Evolutionary conservation across 2,113 vertebrate species (phyloP).

Genomic region (Murina feae): DNA sequence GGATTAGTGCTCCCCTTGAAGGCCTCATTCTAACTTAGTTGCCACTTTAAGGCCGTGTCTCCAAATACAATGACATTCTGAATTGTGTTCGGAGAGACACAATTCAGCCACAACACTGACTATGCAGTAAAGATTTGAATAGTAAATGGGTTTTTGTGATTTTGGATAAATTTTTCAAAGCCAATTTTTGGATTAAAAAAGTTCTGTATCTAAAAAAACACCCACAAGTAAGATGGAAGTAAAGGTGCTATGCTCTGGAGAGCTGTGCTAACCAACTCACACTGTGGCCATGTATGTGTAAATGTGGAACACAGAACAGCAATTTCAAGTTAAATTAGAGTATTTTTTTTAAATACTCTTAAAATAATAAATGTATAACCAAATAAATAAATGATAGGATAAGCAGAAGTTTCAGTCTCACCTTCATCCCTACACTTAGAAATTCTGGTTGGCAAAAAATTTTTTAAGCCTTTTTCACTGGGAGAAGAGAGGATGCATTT

Average conservation of each 20-base stretch:
- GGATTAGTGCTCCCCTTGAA: neutral
- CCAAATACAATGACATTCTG: neutral
- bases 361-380: neutral
- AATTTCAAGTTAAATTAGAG: neutral
- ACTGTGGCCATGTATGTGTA: neutral
- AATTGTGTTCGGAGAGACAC: neutral
- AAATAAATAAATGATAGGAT: conserved; percentile 14
- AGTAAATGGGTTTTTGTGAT: neutral
- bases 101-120: neutral
- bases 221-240: neutral
- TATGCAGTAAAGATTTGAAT: neutral
- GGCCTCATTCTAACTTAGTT: neutral
- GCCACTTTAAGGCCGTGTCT: neutral
- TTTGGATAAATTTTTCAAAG: neutral
- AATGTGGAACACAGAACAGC: neutral
- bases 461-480: neutral
- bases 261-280: neutral
- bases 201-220: neutral
- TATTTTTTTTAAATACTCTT: neutral
- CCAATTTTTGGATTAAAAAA: conserved; percentile 5
- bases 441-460: neutral
- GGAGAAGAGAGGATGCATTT: neutral
- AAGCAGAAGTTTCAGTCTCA: neutral
- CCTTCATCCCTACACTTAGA: neutral
- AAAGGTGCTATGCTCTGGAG: neutral